Evolutionary conservation across 2,113 vertebrate genomes (phyloP).

Genomic region (Apaloderma vittatum): DNA sequence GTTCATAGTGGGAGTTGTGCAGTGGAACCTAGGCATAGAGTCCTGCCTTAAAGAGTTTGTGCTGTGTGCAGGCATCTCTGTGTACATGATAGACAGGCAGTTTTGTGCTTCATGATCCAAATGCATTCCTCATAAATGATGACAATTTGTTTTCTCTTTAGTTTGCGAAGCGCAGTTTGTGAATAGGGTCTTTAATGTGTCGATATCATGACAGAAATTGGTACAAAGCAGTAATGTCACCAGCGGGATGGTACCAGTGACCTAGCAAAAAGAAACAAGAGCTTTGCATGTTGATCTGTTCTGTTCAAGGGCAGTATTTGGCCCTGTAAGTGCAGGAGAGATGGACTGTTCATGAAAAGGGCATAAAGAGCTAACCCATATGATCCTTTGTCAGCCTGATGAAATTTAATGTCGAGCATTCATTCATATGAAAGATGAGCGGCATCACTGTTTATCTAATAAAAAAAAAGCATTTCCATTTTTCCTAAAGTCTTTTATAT

Average conservation of each 20-base stretch:
- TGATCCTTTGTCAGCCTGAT: conserved; percentile 59
- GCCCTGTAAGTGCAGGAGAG: conserved; percentile 24
- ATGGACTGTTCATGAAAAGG: conserved; percentile 16
- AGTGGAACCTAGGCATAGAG: background rate
- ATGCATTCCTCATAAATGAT: background rate
- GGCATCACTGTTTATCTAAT: conserved; percentile 61
- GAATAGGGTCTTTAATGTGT: background rate
- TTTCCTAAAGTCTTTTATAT: conserved; percentile 73
- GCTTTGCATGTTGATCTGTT: background rate
- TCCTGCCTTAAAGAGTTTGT: background rate
- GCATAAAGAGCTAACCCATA: background rate
- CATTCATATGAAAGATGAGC: conserved; percentile 31
- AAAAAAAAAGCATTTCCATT: conserved; percentile 57
- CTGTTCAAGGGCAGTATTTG: background rate
- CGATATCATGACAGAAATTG: background rate
- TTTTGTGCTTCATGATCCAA: background rate
- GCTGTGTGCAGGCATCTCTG: background rate
- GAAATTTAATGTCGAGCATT: conserved; percentile 29
- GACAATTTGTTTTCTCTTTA: background rate
- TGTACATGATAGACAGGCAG: background rate
- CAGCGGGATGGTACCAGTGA: background rate
- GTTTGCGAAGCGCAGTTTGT: background rate
- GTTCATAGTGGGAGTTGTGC: background rate
- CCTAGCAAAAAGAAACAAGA: conserved; percentile 36
- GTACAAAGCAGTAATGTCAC: background rate